These are phyloP conservation scores for Champsocephalus esox DNA, from an alignment of 2,797 vertebrate genomes.

Conservation along the genomic window DNA sequence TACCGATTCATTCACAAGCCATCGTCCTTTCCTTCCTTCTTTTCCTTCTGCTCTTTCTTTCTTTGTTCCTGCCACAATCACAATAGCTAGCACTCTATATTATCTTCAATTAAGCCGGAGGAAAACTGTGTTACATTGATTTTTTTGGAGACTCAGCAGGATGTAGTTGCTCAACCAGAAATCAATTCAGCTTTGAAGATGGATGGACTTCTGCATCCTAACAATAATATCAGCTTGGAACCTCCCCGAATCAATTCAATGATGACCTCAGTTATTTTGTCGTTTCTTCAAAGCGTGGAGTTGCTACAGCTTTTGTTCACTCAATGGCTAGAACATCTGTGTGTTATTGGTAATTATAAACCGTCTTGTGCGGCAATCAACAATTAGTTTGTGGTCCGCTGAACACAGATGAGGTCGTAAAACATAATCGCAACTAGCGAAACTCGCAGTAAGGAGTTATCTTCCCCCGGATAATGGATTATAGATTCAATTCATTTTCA, in stretches of 20 bases:
- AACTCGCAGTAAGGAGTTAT: slow-evolving; percentile 58
- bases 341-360: slow-evolving; percentile 69
- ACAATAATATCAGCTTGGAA: slow-evolving; percentile 38
- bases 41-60: neutral
- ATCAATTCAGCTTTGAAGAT: slow-evolving; percentile 54
- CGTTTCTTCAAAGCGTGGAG: neutral
- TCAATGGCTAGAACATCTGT: slow-evolving; percentile 37
- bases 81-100: slow-evolving; percentile 28
- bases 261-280: slow-evolving; percentile 18
- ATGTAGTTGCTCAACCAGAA: slow-evolving; percentile 41
- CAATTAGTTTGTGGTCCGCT: slow-evolving; percentile 65
- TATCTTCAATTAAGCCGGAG: slow-evolving; percentile 54
- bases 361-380: slow-evolving; percentile 67
- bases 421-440: slow-evolving; percentile 68
- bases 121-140: slow-evolving; percentile 65
- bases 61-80: slow-evolving; percentile 20
- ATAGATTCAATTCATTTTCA: slow-evolving; percentile 79
- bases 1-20: slow-evolving; percentile 43
- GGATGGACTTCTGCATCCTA: slow-evolving; percentile 42
- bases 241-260: slow-evolving; percentile 31
- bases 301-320: slow-evolving; percentile 38
- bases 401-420: slow-evolving; percentile 76
- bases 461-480: slow-evolving; percentile 75
- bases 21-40: slow-evolving; percentile 23
- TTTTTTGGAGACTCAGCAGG: slow-evolving; percentile 41